Evolutionary conservation across 2,113 vertebrate species (phyloP).

Genomic region (Xiphorhynchus elegans): DNA sequence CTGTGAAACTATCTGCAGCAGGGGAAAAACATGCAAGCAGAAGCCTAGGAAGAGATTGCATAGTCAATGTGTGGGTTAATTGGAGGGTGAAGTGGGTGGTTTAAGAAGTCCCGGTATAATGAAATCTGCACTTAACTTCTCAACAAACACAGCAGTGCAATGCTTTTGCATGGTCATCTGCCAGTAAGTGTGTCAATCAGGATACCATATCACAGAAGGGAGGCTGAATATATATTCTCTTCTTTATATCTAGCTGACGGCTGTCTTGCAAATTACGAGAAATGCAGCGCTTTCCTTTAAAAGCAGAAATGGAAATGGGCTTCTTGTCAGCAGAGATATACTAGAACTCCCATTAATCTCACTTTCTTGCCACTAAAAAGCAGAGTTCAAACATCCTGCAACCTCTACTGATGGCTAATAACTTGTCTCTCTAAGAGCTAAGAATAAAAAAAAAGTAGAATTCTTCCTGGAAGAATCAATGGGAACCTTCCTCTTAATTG

Average conservation of each 20-base stretch:
- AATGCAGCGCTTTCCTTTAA: not conserved
- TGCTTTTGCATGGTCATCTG: conserved; percentile 21
- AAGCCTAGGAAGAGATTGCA: not conserved
- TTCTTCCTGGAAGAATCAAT: conserved; percentile 27
- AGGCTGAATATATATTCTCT: not conserved
- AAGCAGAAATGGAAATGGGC: conserved; percentile 32
- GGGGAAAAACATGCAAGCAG: not conserved
- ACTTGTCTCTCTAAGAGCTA: conserved; percentile 45
- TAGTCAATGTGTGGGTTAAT: conserved; percentile 25
- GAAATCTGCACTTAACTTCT: not conserved
- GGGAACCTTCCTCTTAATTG: not conserved
- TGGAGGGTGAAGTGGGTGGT: not conserved
- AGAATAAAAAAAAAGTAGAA: conserved; percentile 36
- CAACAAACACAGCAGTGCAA: conserved; percentile 34
- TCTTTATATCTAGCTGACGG: not conserved
- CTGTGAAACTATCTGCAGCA: not conserved
- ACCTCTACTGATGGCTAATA: conserved; percentile 63
- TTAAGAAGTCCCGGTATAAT: not conserved
- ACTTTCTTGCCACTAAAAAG: conserved; percentile 40
- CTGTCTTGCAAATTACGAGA: conserved; percentile 31
- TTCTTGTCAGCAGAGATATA: conserved; percentile 54
- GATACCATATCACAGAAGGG: not conserved
- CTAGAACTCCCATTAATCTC: conserved; percentile 46
- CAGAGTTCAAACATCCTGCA: conserved; percentile 60
- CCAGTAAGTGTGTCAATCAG: conserved; percentile 26